Percentiles rank a stretch among this genome's conserved stretches.
These are phyloP conservation scores for Lagorchestes hirsutus DNA, from an alignment of 2,797 vertebrate species.

Conservation along the genomic window DNA sequence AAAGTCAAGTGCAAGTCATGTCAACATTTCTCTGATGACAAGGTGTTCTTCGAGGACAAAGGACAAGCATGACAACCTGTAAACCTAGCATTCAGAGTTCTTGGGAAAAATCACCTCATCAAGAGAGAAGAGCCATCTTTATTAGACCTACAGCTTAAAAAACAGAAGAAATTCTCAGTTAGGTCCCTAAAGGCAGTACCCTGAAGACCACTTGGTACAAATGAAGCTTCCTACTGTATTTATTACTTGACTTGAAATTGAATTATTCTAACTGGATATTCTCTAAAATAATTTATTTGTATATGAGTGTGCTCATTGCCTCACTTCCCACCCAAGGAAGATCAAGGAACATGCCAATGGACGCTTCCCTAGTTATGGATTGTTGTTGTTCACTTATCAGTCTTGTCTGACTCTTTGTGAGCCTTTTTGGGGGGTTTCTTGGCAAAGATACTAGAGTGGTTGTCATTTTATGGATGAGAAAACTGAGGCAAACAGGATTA, in stretches of 20 bases:
- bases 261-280: not conserved
- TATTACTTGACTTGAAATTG: not conserved
- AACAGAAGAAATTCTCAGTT: slow-evolving; percentile 25
- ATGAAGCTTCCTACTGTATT: not conserved
- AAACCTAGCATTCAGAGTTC: slow-evolving; percentile 27
- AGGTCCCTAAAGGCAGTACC: not conserved
- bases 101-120: slow-evolving; percentile 49
- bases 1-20: too few species aligned
- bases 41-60: too few species aligned
- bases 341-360: not conserved
- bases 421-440: not conserved
- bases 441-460: not conserved
- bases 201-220: not conserved
- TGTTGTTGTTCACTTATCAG: not conserved
- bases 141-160: slow-evolving; percentile 26
- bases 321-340: not conserved
- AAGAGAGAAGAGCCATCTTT: slow-evolving; percentile 48
- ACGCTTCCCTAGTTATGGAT: not conserved
- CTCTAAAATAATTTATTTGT: not conserved
- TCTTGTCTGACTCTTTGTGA: not conserved
- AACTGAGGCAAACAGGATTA: not conserved
- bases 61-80: not conserved
- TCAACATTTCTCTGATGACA: too few species aligned
- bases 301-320: not conserved
- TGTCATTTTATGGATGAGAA: not conserved